phyloP scores from a whole-genome alignment of 2,888 invertebrate species.

The Eupithecia exiguata region DNA sequence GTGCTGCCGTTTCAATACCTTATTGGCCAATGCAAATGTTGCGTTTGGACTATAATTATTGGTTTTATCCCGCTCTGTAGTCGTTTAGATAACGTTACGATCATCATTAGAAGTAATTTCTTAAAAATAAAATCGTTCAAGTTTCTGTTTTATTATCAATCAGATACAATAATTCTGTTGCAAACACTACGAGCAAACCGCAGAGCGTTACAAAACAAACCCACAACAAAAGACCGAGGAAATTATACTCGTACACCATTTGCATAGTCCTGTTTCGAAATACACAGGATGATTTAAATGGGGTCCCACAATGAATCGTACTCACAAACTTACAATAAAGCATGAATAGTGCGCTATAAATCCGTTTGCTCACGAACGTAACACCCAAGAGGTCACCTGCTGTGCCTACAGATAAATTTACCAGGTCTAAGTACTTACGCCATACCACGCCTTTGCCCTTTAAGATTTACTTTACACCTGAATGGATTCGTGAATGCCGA shows the following conservation, averaged over 20 bases:
- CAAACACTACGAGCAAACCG: constrained; percentile 3
- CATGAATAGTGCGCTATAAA: constrained; percentile 64
- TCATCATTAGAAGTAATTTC: constrained; percentile 16
- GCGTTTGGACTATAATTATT: constrained; percentile 41
- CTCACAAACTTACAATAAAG: constrained; percentile 43
- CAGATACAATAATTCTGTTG: constrained; percentile 3
- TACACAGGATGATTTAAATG: constrained; percentile 52
- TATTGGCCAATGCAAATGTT: constrained; percentile 58
- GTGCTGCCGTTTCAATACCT: constrained; percentile 69
- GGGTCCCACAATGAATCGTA: constrained; percentile 46
- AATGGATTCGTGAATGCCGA: constrained; percentile 68
- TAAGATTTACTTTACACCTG: constrained; percentile 72
- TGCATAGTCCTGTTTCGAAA: constrained; percentile 42
- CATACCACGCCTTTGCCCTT: constrained; percentile 78
- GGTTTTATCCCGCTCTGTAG: constrained; percentile 24
- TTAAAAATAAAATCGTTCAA: neutral
- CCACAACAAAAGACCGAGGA: constrained; percentile 18
- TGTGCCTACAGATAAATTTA: constrained; percentile 77
- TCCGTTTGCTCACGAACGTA: constrained; percentile 70
- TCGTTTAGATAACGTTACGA: constrained; percentile 16
- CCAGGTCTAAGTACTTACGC: constrained; percentile 47
- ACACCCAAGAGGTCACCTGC: constrained; percentile 79
- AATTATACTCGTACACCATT: constrained; percentile 23
- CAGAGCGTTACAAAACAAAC: constrained; percentile 9
- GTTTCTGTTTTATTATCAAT: neutral